Evolutionary conservation across 2,113 vertebrate genomes (phyloP).

Genomic region (Vanacampus margaritifer): DNA sequence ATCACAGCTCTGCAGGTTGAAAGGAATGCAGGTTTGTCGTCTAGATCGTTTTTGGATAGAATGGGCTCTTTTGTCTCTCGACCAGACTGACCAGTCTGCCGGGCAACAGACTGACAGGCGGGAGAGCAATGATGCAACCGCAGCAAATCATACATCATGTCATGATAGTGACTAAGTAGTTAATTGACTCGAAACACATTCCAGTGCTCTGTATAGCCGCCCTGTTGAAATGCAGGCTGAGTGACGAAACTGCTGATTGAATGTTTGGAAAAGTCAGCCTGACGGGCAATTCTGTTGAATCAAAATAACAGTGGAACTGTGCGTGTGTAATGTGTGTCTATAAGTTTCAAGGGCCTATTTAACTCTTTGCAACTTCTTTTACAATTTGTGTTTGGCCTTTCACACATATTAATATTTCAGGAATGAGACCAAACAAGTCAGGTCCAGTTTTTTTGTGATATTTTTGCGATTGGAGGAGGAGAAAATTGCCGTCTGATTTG

Average conservation of each 20-base stretch:
- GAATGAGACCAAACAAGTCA: background rate
- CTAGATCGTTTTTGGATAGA: background rate
- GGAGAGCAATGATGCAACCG: background rate
- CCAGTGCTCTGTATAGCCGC: background rate
- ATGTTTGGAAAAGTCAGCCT: conserved; percentile 7
- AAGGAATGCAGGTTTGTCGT: background rate
- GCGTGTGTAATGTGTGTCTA: background rate
- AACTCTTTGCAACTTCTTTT: background rate
- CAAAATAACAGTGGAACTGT: background rate
- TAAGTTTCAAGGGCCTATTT: background rate
- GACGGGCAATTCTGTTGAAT: conserved; percentile 16
- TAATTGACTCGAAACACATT: conserved; percentile 1
- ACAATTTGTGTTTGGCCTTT: background rate
- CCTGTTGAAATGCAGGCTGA: background rate
- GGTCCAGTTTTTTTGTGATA: background rate
- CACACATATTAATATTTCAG: background rate
- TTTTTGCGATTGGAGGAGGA: conserved; percentile 1
- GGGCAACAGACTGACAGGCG: background rate
- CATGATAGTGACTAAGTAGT: background rate
- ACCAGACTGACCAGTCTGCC: conserved; percentile 12
- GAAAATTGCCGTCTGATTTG: background rate
- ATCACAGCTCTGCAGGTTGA: no score
- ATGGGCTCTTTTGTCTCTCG: background rate
- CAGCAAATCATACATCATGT: background rate
- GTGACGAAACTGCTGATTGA: background rate